Evolutionary conservation across 2,797 vertebrate genomes (phyloP).

Genomic region (Etheostoma nigrum): DNA sequence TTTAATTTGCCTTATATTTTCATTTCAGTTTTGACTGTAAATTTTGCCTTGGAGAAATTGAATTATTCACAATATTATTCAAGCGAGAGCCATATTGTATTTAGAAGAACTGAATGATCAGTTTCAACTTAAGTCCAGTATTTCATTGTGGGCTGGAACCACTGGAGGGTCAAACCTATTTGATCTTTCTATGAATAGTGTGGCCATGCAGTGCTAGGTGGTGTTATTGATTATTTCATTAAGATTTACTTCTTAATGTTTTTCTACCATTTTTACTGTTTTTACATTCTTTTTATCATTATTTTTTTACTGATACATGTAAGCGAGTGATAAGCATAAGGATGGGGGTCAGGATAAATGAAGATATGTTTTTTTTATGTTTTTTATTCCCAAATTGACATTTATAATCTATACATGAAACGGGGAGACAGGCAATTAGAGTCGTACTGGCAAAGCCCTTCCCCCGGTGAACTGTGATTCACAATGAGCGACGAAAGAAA

Average conservation of each 20-base stretch:
- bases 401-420: constrained; percentile 56
- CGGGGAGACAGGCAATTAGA: constrained; percentile 53
- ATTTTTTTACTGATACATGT: constrained; percentile 70
- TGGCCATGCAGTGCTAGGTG: constrained; percentile 61
- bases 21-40: constrained; percentile 55
- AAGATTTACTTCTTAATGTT: constrained; percentile 73
- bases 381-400: constrained; percentile 36
- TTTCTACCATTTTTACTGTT: constrained; percentile 82
- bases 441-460: constrained; percentile 69
- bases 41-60: constrained; percentile 58
- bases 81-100: constrained; percentile 63
- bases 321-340: constrained; percentile 52
- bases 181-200: constrained; percentile 57
- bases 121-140: constrained; percentile 74
- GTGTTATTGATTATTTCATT: constrained; percentile 70
- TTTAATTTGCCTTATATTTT: constrained; percentile 72
- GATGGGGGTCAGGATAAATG: constrained; percentile 56
- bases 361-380: constrained; percentile 58
- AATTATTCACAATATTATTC: constrained; percentile 55
- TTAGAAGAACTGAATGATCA: constrained; percentile 59
- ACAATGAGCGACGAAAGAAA: constrained; percentile 52
- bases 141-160: constrained; percentile 85
- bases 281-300: constrained; percentile 80
- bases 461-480: constrained; percentile 66
- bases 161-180: constrained; percentile 65